Base-by-base conservation (phyloP, 2,888 invertebrate species). In the Shargacucullia verbasci region DNA sequence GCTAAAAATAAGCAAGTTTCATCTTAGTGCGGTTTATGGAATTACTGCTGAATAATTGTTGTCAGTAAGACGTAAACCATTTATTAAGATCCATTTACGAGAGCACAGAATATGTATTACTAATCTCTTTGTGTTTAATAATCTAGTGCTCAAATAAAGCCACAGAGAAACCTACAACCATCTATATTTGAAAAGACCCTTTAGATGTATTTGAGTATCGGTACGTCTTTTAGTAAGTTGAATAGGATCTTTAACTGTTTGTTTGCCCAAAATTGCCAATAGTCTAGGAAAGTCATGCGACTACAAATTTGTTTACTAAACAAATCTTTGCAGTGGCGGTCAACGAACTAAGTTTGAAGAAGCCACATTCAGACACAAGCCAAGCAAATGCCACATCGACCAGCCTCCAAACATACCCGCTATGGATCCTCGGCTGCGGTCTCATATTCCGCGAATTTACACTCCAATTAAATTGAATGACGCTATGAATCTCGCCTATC, bases 261-360 rank as follows among this genome's bases (percentile, higher is more conserved):
- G n/a, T 63, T 69, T 20, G 20, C 2, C 20, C 20, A 20, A n/a
- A n/a, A n/a, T n/a, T n/a, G n/a, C 20, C 20, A 20, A 20, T 3
- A 20, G 4, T 20, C 20, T 20, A 20, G 20, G 20, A 20, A 20
- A 20, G 20, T 20, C 20, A 4, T 20, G 20, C 4, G 4, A 20
- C 20, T 20, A 3, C 20, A 20, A 20, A 34, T 12, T 10, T 44
- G 0, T 39, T 64, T 52, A 10, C 3, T 38, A 29, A 6, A 9
- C 46, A 20, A 41, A 12, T 59, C n/a, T 71, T 70, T 49, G 10
- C 88, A 93, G 93, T 94, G 82, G 91, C 92, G 62, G 92, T 93
- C 62, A 94, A 91, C 83, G 93, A 94, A 83, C 82, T 92, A 40
- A 92, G 88, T 78, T 57, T 88, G 81, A 92, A 90, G 81, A 90